phyloP scores from a whole-genome alignment of 2,113 vertebrate genomes.

The Strix uralensis region DNA sequence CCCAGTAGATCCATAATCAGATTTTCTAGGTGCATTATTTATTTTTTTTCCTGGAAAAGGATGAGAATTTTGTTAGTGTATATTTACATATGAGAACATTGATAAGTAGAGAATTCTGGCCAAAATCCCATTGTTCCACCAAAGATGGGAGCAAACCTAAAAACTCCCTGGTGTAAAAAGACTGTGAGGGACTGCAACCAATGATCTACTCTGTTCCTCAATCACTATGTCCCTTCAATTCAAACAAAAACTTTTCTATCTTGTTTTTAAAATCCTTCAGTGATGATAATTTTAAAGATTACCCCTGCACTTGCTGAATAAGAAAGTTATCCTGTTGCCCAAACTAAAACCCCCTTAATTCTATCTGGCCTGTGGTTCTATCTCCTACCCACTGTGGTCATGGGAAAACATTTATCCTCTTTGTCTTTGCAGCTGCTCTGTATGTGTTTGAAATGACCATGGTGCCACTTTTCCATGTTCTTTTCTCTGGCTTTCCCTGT shows the following conservation, averaged over 20 bases:
- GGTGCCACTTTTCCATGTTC: not conserved
- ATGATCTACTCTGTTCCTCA: not conserved
- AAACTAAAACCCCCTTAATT: not conserved
- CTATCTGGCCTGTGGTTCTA: not conserved
- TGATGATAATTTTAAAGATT: not conserved
- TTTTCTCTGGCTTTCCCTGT: not conserved
- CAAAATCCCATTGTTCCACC: not conserved
- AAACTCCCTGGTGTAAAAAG: not conserved
- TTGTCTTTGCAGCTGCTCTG: not conserved
- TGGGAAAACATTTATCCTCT: not conserved
- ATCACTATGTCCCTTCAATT: not conserved
- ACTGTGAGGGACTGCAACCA: not conserved
- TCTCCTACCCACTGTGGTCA: not conserved
- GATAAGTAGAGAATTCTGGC: not conserved
- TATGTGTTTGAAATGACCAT: not conserved
- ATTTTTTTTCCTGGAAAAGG: not conserved
- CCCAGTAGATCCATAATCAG: not conserved
- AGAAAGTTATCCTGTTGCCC: not conserved
- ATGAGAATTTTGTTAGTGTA: not conserved
- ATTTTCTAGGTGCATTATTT: not conserved
- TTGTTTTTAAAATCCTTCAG: not conserved
- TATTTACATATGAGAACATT: not conserved
- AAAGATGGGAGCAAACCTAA: not conserved
- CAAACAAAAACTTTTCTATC: not conserved
- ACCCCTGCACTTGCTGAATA: not conserved